Evolutionary conservation across 2,113 vertebrate genomes (phyloP).

Genomic region (Myxocyprinus asiaticus): DNA sequence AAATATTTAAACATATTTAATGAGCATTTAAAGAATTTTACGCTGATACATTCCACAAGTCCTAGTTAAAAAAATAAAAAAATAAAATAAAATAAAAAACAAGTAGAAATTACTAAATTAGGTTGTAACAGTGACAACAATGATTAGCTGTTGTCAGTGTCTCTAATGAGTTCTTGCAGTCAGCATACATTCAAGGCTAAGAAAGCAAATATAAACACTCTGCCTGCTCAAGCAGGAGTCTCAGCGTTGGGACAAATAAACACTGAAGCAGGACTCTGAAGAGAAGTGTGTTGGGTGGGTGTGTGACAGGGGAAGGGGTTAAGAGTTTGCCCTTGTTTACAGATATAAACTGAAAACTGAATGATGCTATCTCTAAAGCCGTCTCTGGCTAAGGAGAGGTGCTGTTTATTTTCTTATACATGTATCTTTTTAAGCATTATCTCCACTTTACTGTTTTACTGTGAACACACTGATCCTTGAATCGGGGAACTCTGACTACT

Average conservation of each 20-base stretch:
- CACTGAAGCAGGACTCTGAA: slow-evolving; percentile 68
- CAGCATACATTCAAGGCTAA: slow-evolving; percentile 59
- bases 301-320: slow-evolving; percentile 15
- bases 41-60: not conserved
- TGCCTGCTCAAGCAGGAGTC: slow-evolving; percentile 67
- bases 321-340: not conserved
- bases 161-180: slow-evolving; percentile 19
- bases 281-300: slow-evolving; percentile 49
- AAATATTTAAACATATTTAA: no score
- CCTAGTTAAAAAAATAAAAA: not conserved
- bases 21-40: not conserved
- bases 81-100: no score
- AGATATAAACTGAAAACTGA: slow-evolving; percentile 60
- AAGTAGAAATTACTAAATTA: not conserved
- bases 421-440: slow-evolving; percentile 45
- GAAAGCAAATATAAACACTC: slow-evolving; percentile 73
- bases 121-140: not conserved
- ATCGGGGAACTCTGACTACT: not conserved
- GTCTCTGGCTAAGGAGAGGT: slow-evolving; percentile 50
- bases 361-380: slow-evolving; percentile 70
- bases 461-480: not conserved
- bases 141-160: not conserved
- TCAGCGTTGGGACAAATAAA: slow-evolving; percentile 70
- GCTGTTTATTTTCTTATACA: slow-evolving; percentile 62
- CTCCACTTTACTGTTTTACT: not conserved